phyloP scores from a whole-genome alignment of 2,888 invertebrate genomes.

The Stenchaetothrips biformis region DNA sequence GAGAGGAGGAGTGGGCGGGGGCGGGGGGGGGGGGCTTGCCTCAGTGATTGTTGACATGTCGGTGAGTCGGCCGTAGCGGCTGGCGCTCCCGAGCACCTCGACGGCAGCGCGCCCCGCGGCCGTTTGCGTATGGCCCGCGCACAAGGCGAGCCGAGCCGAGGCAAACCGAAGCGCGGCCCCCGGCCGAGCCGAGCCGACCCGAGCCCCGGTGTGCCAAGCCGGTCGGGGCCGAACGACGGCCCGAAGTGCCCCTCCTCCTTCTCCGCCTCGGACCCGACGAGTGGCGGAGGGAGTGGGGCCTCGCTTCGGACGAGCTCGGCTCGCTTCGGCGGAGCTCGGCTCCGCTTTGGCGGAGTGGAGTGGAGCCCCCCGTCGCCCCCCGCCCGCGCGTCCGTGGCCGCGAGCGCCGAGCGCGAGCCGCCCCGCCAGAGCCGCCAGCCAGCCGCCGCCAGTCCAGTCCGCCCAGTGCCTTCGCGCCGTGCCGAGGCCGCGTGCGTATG shows the following conservation, averaged over 20 bases:
- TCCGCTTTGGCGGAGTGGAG: too few relatives aligned
- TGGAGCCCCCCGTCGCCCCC: too few relatives aligned
- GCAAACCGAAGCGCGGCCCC: background rate
- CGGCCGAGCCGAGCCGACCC: background rate
- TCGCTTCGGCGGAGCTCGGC: background rate
- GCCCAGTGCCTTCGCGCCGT: background rate
- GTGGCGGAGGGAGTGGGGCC: background rate
- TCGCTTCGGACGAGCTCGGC: background rate
- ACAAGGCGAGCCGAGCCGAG: background rate
- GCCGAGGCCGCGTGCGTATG: background rate
- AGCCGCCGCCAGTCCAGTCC: background rate
- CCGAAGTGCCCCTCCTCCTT: too few relatives aligned
- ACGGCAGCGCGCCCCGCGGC: slow-evolving; percentile 7
- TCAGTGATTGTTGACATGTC: background rate
- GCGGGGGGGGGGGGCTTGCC: background rate
- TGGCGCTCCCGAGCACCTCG: slow-evolving; percentile 16
- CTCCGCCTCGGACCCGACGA: background rate
- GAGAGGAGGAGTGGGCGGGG: background rate
- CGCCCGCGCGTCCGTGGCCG: too few relatives aligned
- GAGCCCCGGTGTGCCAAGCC: background rate
- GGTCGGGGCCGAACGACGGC: background rate
- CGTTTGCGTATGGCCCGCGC: background rate
- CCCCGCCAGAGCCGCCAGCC: background rate
- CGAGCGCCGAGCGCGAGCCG: background rate
- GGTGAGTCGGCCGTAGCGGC: slow-evolving; percentile 12